Base-by-base conservation (phyloP, 2,888 invertebrate species). In the Calameuta pallipes region DNA sequence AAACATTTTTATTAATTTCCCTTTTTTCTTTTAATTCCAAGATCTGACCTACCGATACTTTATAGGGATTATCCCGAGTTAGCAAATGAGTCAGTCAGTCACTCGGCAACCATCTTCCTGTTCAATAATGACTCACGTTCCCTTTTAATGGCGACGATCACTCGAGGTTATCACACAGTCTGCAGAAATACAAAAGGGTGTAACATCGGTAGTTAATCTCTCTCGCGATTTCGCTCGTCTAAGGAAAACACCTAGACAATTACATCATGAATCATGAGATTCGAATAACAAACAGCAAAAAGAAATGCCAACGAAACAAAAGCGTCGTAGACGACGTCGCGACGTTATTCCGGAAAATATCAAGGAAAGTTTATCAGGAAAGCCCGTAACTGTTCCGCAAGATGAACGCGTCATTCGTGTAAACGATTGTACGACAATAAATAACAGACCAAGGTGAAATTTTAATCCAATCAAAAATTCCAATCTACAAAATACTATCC, bases 401-500 rank as follows among this genome's bases (percentile, higher is more conserved):
- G 56, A 23, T 23, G 56, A 56, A 9, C 56, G 88, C 88, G 88
- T 88, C 86, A 88, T 84, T 83, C 83, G 78, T 84, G 81, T 83
- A 76, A 80, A 76, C 80, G 80, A 84, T 89, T 89, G 86, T 89
- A 89, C 89, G 89, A 85, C 83, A 84, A 87, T 86, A 88, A 23
- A 9, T 56, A 56, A 89, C 86, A 86, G 86, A 87, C 85, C 81
- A 73, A 78, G 84, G 80, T 77, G 86, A 87, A 89, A 88, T 88
- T 87, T 9, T 23, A 9, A 23, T 56, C 23, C 23, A 2, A 56
- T 23, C 23, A 9, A 15, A 56, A 23, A 56, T 9, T 56, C 9
- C 56, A 56, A 23, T 2, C 56, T 9, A 23, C 56, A 56, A 23
- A 23, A 56, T 56, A 23, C 56, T 23, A 6, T 9, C 23, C 2